Percentiles rank a stretch among this genome's conserved stretches.
These are phyloP conservation scores for Drosophila bifasciata DNA, from an alignment of 1,140 invertebrate genomes.

Conservation along the genomic window DNA sequence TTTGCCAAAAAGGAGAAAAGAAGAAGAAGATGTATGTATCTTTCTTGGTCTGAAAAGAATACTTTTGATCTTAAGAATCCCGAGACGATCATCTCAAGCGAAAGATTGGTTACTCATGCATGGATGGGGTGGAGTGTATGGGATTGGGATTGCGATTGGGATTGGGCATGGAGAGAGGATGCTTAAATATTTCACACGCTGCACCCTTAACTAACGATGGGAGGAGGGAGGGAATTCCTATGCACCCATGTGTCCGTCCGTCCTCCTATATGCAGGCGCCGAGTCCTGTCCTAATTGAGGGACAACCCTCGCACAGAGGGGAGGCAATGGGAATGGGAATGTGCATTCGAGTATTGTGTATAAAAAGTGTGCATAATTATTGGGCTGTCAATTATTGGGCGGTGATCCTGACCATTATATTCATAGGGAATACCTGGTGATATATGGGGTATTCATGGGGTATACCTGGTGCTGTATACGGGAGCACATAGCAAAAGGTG, in stretches of 20 bases:
- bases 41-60: slow-evolving; percentile 46
- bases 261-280: slow-evolving; percentile 51
- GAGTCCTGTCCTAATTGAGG: slow-evolving; percentile 37
- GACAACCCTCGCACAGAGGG: neutral
- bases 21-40: slow-evolving; percentile 9
- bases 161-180: neutral
- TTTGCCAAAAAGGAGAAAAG: slow-evolving; percentile 17
- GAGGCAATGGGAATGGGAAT: slow-evolving; percentile 7
- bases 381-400: slow-evolving; percentile 75
- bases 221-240: slow-evolving; percentile 42
- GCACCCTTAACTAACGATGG: slow-evolving; percentile 54
- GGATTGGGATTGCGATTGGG: too few relatives aligned
- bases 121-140: too few relatives aligned
- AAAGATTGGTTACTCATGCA: slow-evolving; percentile 33
- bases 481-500: neutral
- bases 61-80: slow-evolving; percentile 31
- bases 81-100: slow-evolving; percentile 1
- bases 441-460: slow-evolving; percentile 30
- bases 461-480: slow-evolving; percentile 10
- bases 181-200: slow-evolving; percentile 67
- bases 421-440: slow-evolving; percentile 24
- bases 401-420: slow-evolving; percentile 64
- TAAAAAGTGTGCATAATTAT: slow-evolving; percentile 62
- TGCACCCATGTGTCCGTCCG: slow-evolving; percentile 76
- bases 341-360: slow-evolving; percentile 23